Evolutionary conservation across 2,888 invertebrate species (phyloP).

Genomic region (Apotomis turbidana): DNA sequence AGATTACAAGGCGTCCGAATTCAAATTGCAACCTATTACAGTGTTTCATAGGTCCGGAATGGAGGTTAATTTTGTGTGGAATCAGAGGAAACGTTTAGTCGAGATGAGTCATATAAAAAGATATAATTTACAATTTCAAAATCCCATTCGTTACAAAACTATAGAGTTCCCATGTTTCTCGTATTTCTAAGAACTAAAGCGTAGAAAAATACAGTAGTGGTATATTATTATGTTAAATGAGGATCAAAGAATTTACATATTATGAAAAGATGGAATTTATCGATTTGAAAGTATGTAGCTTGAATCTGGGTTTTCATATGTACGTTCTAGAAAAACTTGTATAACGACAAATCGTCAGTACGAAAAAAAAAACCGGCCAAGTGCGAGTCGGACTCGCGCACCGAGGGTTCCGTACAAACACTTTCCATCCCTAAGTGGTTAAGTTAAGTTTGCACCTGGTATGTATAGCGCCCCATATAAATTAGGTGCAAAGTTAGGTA

Average conservation of each 20-base stretch:
- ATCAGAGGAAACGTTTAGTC: conserved; percentile 37
- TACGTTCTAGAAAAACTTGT: no score
- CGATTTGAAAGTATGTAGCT: neutral
- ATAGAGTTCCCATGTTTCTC: conserved; percentile 12
- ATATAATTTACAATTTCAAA: conserved; percentile 33
- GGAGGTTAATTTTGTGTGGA: conserved; percentile 42
- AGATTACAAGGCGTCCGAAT: conserved; percentile 62
- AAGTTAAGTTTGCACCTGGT: no score
- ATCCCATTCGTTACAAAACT: conserved; percentile 26
- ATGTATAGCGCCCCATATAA: no score
- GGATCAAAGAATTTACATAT: conserved; percentile 5
- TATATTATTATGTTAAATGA: conserved; percentile 37
- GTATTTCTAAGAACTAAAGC: conserved; percentile 25
- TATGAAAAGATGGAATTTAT: neutral
- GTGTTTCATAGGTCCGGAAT: conserved; percentile 35
- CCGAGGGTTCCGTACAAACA: no score
- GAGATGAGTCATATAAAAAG: conserved; percentile 40
- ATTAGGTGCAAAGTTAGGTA: no score
- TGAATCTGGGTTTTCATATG: neutral
- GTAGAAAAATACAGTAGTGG: conserved; percentile 33
- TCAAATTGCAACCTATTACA: conserved; percentile 58
- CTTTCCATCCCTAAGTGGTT: no score
- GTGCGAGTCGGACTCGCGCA: no score
- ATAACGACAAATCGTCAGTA: no score
- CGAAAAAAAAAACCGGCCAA: no score